Conservation (phyloP, 1,140 invertebrate genomes). For the Tribolium madens region DNA sequence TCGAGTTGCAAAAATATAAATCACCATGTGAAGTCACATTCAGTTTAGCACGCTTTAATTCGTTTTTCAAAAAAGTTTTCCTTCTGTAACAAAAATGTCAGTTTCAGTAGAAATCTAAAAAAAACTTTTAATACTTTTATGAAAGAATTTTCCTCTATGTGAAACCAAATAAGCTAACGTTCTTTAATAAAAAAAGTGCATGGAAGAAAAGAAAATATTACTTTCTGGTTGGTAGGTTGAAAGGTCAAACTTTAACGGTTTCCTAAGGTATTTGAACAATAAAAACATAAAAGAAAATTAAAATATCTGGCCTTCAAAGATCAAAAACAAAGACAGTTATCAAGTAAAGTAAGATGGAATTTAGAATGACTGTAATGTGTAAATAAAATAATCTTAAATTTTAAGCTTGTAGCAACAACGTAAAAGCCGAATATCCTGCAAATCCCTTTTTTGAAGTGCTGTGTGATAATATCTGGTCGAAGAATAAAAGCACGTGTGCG, state of each 20-base stretch:
- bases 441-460: background rate
- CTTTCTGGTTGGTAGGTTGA: background rate
- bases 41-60: background rate
- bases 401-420: too few relatives aligned
- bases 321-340: too few relatives aligned
- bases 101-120: background rate
- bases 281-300: background rate
- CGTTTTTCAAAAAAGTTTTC: background rate
- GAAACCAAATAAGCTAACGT: background rate
- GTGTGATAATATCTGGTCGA: background rate
- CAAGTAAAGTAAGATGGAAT: too few relatives aligned
- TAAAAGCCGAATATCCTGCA: background rate
- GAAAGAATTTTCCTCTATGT: background rate
- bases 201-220: background rate
- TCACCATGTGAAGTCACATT: too few relatives aligned
- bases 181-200: background rate
- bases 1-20: too few relatives aligned
- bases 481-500: conserved; percentile 5
- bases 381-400: too few relatives aligned
- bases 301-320: background rate
- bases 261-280: too few relatives aligned
- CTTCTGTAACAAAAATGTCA: background rate
- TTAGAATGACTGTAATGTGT: too few relatives aligned
- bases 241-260: background rate
- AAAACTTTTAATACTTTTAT: background rate